Evolutionary conservation across 1,140 invertebrate genomes (phyloP).

Genomic region (Eurosta solidaginis): DNA sequence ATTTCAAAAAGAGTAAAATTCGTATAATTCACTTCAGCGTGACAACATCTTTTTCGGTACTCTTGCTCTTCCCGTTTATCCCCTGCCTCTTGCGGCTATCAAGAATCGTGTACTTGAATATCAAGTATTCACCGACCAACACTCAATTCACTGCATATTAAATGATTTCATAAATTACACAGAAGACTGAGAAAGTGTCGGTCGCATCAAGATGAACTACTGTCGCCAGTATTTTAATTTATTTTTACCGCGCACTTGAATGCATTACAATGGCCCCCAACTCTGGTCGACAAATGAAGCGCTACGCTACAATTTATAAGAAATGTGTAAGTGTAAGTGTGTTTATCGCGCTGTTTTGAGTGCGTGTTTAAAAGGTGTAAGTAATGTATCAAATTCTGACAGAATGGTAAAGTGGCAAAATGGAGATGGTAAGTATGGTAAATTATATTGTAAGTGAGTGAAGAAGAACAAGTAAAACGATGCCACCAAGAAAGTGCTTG

Average conservation of each 20-base stretch:
- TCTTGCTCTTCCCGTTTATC: neutral
- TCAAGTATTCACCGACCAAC: neutral
- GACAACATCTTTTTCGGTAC: neutral
- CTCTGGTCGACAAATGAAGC: neutral
- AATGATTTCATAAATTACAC: slow-evolving; percentile 8
- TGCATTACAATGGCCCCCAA: slow-evolving; percentile 13
- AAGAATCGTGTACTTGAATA: too few relatives aligned
- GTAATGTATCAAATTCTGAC: slow-evolving; percentile 6
- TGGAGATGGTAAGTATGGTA: neutral
- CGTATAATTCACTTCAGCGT: neutral
- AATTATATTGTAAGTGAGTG: neutral
- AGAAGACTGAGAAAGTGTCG: neutral
- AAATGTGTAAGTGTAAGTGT: neutral
- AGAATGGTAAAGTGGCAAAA: neutral
- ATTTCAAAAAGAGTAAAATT: too few relatives aligned
- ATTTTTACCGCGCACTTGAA: slow-evolving; percentile 10
- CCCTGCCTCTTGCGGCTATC: neutral
- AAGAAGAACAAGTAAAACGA: neutral
- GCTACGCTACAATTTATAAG: neutral
- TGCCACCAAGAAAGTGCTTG: neutral
- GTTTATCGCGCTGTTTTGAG: neutral
- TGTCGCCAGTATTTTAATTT: slow-evolving; percentile 1
- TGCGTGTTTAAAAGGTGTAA: neutral
- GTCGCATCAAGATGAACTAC: slow-evolving; percentile 18
- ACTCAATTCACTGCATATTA: slow-evolving; percentile 22